phyloP scores from a whole-genome alignment of 2,797 vertebrate species.

The Taenioides sp. region DNA sequence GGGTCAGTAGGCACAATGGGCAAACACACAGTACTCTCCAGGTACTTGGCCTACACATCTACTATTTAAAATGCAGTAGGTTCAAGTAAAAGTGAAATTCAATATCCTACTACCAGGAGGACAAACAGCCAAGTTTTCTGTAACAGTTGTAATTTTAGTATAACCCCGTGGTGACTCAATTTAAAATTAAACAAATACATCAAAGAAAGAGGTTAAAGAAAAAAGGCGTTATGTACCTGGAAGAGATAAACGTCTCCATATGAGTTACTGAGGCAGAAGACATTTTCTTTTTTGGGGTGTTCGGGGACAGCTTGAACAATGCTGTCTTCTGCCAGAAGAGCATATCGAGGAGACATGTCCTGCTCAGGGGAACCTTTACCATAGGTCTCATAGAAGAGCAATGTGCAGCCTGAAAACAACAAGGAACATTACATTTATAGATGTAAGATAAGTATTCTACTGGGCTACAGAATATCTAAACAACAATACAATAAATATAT shows the following conservation, averaged over 20 bases:
- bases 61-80: conserved; percentile 3
- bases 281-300: conserved; percentile 93
- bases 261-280: conserved; percentile 95
- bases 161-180: background rate
- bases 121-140: conserved; percentile 9
- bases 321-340: conserved; percentile 90
- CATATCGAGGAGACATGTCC: conserved; percentile 83
- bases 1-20: conserved; percentile 48
- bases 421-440: background rate
- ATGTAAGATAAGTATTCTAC: background rate
- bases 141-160: conserved; percentile 12
- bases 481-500: background rate
- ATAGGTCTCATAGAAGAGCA: conserved; percentile 92
- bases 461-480: background rate
- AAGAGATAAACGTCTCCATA: conserved; percentile 93
- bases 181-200: background rate
- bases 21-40: conserved; percentile 18
- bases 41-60: conserved; percentile 10
- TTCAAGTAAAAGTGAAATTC: conserved; percentile 26
- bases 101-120: background rate
- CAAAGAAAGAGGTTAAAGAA: background rate
- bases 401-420: conserved; percentile 82
- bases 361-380: conserved; percentile 85
- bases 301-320: conserved; percentile 92
- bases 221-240: conserved; percentile 78